These are phyloP conservation scores for Pluvianellus socialis DNA, from an alignment of 2,113 vertebrate genomes.

Conservation along the genomic window DNA sequence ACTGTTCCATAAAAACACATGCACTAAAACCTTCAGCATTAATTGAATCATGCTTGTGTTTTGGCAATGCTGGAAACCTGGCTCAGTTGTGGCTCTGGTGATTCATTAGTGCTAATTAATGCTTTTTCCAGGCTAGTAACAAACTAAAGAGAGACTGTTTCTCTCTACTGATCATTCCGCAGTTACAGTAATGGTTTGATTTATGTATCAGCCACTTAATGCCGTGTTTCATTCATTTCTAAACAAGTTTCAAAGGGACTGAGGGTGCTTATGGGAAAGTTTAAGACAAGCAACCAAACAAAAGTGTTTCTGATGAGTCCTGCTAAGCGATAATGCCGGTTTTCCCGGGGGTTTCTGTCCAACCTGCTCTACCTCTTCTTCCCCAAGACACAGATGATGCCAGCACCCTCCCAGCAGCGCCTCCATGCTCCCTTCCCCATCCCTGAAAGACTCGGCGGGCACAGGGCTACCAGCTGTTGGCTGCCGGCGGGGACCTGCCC, in stretches of 20 bases:
- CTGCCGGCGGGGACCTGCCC: neutral
- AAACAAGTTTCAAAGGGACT: slow-evolving; percentile 31
- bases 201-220: slow-evolving; percentile 48
- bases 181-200: slow-evolving; percentile 67
- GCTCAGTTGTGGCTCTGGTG: slow-evolving; percentile 49
- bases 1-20: slow-evolving; percentile 62
- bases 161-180: slow-evolving; percentile 70
- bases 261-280: neutral
- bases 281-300: slow-evolving; percentile 1
- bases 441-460: rapidly evolving
- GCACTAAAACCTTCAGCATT: slow-evolving; percentile 61
- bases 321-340: neutral
- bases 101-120: slow-evolving; percentile 79
- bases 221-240: slow-evolving; percentile 49
- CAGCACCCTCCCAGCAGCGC: neutral
- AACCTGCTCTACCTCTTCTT: neutral
- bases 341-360: neutral
- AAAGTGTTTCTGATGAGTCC: neutral
- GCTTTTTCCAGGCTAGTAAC: slow-evolving; percentile 67
- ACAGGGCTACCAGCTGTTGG: rapidly evolving
- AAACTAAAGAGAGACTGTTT: slow-evolving; percentile 59
- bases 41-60: slow-evolving; percentile 73
- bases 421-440: rapidly evolving
- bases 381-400: rapidly evolving
- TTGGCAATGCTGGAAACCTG: slow-evolving; percentile 59